A percentile compares a stretch with the other conserved stretches of the same genome.
phyloP scores from a whole-genome alignment of 2,113 vertebrate genomes.

The Oceanodroma tethys region DNA sequence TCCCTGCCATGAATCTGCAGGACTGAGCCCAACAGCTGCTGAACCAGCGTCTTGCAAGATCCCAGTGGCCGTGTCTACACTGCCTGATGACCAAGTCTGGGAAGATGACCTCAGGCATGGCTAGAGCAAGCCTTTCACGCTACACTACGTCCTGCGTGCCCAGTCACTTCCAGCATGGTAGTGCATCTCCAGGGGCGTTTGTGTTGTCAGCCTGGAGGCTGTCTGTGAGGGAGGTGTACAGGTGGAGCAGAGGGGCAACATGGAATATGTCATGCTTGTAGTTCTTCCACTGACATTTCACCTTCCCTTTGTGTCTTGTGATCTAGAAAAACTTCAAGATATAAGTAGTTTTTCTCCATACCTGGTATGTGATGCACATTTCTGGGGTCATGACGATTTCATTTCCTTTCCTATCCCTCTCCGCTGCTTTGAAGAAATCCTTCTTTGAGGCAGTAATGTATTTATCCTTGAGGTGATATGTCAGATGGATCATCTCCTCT shows the following conservation, averaged over 20 bases:
- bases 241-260: background rate
- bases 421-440: constrained; percentile 73
- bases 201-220: background rate
- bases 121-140: background rate
- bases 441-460: constrained; percentile 75
- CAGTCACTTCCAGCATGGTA: background rate
- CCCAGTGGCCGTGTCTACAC: background rate
- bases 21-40: background rate
- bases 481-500: constrained; percentile 77
- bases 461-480: constrained; percentile 77
- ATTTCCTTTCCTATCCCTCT: constrained; percentile 54
- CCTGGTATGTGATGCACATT: constrained; percentile 80
- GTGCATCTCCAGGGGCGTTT: background rate
- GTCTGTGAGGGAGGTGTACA: background rate
- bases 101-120: background rate
- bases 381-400: constrained; percentile 65
- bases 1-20: background rate
- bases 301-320: background rate
- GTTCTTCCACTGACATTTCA: background rate
- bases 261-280: background rate
- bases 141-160: accelerated
- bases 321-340: background rate
- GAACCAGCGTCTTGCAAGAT: background rate
- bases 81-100: background rate
- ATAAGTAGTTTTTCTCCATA: background rate